These are phyloP conservation scores for Tryphoninae sp. DNA, from an alignment of 2,888 invertebrate genomes.

Conservation along the genomic window DNA sequence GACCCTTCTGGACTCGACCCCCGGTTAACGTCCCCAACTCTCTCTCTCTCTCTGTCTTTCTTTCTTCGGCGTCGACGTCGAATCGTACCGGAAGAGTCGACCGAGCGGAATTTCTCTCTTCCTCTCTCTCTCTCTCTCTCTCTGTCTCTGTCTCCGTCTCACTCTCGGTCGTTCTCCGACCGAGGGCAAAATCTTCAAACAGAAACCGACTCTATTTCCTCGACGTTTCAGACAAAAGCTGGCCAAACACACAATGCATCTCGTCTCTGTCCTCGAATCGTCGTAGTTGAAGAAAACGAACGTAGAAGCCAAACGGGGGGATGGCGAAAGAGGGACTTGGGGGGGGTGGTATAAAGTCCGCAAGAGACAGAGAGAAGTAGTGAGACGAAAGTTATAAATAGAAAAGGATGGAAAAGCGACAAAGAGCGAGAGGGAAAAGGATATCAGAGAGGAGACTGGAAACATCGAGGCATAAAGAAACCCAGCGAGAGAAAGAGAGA, in stretches of 20 bases:
- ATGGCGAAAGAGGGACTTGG: neutral
- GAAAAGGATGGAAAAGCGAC: conserved; percentile 41
- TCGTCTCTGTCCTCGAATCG: conserved; percentile 58
- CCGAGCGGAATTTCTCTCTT: conserved; percentile 54
- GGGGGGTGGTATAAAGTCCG: conserved; percentile 26
- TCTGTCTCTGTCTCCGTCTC: neutral
- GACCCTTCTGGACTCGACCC: conserved; percentile 56
- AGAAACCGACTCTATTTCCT: conserved; percentile 60
- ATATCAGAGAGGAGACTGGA: conserved; percentile 44
- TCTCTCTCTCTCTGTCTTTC: neutral
- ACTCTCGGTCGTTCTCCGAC: neutral
- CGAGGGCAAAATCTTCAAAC: conserved; percentile 59
- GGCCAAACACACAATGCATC: conserved; percentile 61
- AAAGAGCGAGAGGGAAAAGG: conserved; percentile 36
- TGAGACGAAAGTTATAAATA: conserved; percentile 61
- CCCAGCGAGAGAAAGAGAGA: conserved; percentile 9
- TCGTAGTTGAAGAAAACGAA: conserved; percentile 27
- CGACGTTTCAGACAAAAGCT: conserved; percentile 60
- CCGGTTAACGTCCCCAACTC: conserved; percentile 56
- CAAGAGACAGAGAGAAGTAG: conserved; percentile 34
- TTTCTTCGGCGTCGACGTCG: conserved; percentile 42
- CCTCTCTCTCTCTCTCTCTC: conserved; percentile 9
- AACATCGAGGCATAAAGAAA: conserved; percentile 40
- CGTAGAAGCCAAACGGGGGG: neutral
- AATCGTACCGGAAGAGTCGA: conserved; percentile 61